Conservation (phyloP, 2,797 vertebrate genomes). For the Atherinosoma microstoma region DNA sequence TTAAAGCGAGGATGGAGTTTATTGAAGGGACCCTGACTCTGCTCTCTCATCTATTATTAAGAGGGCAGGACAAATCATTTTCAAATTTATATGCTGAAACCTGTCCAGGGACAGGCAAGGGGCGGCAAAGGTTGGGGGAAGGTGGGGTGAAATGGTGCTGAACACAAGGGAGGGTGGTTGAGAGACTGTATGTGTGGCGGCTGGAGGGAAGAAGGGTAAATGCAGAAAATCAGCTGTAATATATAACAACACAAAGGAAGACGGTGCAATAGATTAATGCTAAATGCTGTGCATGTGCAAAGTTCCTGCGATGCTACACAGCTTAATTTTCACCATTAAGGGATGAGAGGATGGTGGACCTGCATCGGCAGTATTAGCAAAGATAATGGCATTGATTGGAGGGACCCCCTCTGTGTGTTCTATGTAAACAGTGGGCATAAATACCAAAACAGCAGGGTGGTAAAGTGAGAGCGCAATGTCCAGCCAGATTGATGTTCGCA, state of each 20-base stretch:
- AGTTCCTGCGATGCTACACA: conserved; percentile 40
- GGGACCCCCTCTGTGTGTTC: conserved; percentile 78
- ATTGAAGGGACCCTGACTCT: conserved; percentile 92
- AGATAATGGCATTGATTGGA: conserved; percentile 83
- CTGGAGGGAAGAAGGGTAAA: conserved; percentile 41
- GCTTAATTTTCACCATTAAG: conserved; percentile 58
- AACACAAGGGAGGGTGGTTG: conserved; percentile 64
- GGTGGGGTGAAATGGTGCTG: conserved; percentile 61
- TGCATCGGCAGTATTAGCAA: conserved; percentile 60
- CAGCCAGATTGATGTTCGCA: conserved; percentile 77
- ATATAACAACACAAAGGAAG: conserved; percentile 40
- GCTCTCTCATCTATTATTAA: conserved; percentile 97
- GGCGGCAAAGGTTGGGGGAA: conserved; percentile 68
- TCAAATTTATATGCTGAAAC: conserved; percentile 96
- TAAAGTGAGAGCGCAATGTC: conserved; percentile 77
- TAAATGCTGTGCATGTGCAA: conserved; percentile 34
- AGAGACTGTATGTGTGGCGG: conserved; percentile 43
- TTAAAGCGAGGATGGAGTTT: conserved; percentile 95
- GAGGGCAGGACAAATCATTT: conserved; percentile 97
- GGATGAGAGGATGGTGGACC: conserved; percentile 39
- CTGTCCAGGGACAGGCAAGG: conserved; percentile 87
- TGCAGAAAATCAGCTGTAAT: conserved; percentile 41
- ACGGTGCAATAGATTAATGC: conserved; percentile 32
- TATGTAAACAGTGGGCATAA: conserved; percentile 83
- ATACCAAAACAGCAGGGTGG: conserved; percentile 85